Evolutionary conservation across 2,113 vertebrate genomes (phyloP).

Genomic region (Paradoxurus hermaphroditus): DNA sequence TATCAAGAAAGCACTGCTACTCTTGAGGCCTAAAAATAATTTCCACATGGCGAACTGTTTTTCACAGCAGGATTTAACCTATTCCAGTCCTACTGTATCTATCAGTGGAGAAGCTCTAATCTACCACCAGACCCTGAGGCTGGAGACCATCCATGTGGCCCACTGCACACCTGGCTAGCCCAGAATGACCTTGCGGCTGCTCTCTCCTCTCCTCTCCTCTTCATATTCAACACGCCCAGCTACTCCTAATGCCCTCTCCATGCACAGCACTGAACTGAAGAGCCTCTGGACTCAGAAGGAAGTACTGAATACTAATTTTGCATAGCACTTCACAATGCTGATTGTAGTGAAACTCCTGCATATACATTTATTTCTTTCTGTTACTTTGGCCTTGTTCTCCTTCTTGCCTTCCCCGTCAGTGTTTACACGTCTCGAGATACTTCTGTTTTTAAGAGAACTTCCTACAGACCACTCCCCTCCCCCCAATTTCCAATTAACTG

Average conservation of each 20-base stretch:
- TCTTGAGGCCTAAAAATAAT: slow-evolving; percentile 37
- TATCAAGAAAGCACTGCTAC: background rate
- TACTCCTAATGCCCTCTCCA: background rate
- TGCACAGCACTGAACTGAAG: background rate
- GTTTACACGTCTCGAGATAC: slow-evolving; percentile 30
- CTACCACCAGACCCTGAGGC: background rate
- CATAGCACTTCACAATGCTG: background rate
- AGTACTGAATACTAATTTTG: slow-evolving; percentile 31
- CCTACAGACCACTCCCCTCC: background rate
- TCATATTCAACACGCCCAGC: background rate
- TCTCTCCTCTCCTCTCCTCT: background rate
- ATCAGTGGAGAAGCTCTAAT: background rate
- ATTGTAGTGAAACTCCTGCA: background rate
- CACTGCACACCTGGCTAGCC: background rate
- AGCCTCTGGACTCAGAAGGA: slow-evolving; percentile 40
- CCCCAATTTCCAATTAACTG: background rate
- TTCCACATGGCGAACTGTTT: background rate
- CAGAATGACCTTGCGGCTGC: background rate
- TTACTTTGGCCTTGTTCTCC: background rate
- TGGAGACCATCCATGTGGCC: background rate
- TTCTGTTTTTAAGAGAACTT: slow-evolving; percentile 34
- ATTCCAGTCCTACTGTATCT: background rate
- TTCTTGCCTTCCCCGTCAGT: background rate
- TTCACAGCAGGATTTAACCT: background rate
- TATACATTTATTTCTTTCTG: background rate